Percentiles rank a stretch among this genome's conserved stretches.
Conservation (phyloP, 2,888 invertebrate species). For the Steinernema hermaphroditum region DNA sequence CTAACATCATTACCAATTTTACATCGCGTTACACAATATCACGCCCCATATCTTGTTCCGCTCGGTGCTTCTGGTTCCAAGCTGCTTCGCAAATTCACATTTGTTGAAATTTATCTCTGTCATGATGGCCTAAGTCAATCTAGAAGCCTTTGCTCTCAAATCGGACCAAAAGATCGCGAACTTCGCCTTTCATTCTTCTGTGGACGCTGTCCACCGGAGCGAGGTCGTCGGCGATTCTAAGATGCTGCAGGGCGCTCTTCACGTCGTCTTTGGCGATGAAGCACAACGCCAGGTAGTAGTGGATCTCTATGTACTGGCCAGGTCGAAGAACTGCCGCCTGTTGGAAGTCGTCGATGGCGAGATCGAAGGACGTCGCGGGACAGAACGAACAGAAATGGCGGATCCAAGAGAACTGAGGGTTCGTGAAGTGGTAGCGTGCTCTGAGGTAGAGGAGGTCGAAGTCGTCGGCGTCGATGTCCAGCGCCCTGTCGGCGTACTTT, state of each 20-base stretch:
- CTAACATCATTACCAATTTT: too few species aligned
- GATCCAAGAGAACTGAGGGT: not conserved
- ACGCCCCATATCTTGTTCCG: too few species aligned
- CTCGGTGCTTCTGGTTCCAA: too few species aligned
- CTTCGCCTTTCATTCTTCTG: not conserved
- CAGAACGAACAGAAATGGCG: not conserved
- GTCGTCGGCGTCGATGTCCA: not conserved
- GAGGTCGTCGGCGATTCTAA: not conserved
- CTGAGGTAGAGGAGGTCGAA: constrained; percentile 7
- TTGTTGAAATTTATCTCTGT: too few species aligned
- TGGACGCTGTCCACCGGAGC: not conserved
- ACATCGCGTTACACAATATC: too few species aligned
- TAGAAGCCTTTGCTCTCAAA: too few species aligned
- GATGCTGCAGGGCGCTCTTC: not conserved
- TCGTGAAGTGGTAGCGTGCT: not conserved
- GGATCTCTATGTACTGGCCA: constrained; percentile 5
- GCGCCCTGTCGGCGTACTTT: not conserved
- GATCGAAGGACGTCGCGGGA: not conserved
- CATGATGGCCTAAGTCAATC: too few species aligned
- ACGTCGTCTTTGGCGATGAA: not conserved
- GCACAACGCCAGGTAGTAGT: constrained; percentile 17
- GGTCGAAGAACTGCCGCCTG: not conserved
- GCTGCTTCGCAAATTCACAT: too few species aligned
- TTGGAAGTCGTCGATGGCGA: not conserved
- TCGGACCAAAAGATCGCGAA: not conserved